Percentiles rank a stretch among this genome's conserved stretches.
Evolutionary conservation across 2,113 vertebrate species (phyloP).

Genomic region (Phrynosoma blainvillii): DNA sequence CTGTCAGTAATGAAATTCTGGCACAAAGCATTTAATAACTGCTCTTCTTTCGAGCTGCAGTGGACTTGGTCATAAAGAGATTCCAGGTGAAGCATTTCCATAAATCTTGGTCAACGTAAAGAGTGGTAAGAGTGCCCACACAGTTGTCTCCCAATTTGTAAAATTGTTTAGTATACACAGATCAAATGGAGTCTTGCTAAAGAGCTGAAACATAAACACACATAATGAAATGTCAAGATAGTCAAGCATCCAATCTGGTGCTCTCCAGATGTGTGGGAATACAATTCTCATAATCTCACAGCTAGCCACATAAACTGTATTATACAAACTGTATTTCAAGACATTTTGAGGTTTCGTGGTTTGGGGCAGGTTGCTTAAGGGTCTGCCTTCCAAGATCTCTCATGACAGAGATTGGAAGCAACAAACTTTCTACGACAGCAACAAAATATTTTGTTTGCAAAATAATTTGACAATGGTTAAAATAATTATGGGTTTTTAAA

Average conservation of each 20-base stretch:
- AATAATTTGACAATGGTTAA: no score
- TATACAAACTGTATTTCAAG: neutral
- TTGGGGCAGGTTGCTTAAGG: neutral
- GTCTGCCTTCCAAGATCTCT: neutral
- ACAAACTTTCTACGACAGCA: neutral
- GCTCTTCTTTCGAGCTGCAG: neutral
- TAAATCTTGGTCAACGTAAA: neutral
- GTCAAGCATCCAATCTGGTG: neutral
- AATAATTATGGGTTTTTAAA: no score
- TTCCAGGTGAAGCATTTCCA: neutral
- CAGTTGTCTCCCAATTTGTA: neutral
- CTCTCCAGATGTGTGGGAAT: neutral
- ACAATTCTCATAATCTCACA: neutral
- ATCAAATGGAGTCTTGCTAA: neutral
- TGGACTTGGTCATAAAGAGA: neutral
- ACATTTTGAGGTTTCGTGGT: neutral
- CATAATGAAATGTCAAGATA: neutral
- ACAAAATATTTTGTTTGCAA: no score
- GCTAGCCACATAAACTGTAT: neutral
- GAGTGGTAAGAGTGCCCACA: neutral
- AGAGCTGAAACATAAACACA: neutral
- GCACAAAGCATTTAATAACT: conserved; percentile 30
- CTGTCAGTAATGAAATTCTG: conserved; percentile 35
- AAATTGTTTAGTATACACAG: neutral
- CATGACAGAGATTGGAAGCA: neutral